A percentile compares a stretch with the other conserved stretches of the same genome.
These are phyloP conservation scores for Buathra laborator DNA, from an alignment of 2,888 invertebrate species.

Conservation along the genomic window DNA sequence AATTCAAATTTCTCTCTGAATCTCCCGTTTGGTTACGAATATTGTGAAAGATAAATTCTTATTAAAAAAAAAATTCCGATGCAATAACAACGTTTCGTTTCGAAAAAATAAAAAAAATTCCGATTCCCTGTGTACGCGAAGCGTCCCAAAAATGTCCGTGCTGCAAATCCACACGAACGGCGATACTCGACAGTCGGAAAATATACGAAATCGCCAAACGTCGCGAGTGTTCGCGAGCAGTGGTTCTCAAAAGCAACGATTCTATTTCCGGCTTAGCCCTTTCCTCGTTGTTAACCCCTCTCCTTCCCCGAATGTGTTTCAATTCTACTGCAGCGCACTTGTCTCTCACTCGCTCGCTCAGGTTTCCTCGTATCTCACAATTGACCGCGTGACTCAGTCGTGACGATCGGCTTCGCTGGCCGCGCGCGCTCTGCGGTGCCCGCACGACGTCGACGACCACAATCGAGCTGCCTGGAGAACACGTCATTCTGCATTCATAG, in stretches of 20 bases:
- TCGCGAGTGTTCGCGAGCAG: slow-evolving; percentile 19
- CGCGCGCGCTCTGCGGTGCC: slow-evolving; percentile 33
- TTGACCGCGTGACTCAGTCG: slow-evolving; percentile 75
- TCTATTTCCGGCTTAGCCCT: slow-evolving; percentile 65
- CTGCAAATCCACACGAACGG: neutral
- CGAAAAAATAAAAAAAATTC: too few relatives aligned
- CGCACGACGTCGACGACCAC: slow-evolving; percentile 39
- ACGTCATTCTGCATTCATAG: slow-evolving; percentile 71
- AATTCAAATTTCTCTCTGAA: neutral
- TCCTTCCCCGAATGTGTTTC: neutral
- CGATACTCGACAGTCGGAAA: neutral
- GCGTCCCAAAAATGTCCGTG: neutral
- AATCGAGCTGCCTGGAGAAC: slow-evolving; percentile 55
- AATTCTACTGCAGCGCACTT: neutral
- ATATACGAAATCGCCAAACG: neutral
- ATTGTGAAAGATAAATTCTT: too few relatives aligned
- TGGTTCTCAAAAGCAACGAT: slow-evolving; percentile 53
- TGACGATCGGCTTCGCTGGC: slow-evolving; percentile 58
- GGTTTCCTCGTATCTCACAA: slow-evolving; percentile 68
- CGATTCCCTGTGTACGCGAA: too few relatives aligned
- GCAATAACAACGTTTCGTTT: too few relatives aligned
- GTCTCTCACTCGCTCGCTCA: slow-evolving; percentile 17
- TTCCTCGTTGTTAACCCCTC: slow-evolving; percentile 18
- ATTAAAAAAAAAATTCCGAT: too few relatives aligned
- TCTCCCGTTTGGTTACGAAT: neutral